Evolutionary conservation across 2,797 vertebrate genomes (phyloP), one percentile per base, ranked within the genome.

Genomic region (Sebastes hopkinsi): DNA sequence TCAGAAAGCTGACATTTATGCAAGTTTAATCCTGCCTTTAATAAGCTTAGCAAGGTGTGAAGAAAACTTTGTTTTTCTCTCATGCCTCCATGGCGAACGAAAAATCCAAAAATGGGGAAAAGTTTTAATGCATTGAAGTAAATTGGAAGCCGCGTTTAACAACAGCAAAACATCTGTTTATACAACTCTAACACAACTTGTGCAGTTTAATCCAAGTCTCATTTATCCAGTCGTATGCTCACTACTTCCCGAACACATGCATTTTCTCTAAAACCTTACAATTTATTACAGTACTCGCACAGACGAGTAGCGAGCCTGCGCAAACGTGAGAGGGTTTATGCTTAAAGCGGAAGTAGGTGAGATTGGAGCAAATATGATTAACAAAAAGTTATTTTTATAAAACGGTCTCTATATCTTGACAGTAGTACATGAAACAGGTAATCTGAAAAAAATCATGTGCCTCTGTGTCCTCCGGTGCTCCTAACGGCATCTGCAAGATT

Each of bases 1-100:
- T 85, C 62, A 81, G 59, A 74, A n/a, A 56, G 14, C 5, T 73
- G 30, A 67, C 76, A 58, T 70, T 69, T 25, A 60, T 18, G 61
- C 32, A 60, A 67, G 72, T 80, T 76, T 72, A 68, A 71, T 67
- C 42, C 50, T 29, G 64, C 29, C 9, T 22, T 68, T 61, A 65
- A 59, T 72, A 25, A 58, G 58, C 25, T 79, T 65, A 70, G 27
- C 14, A 23, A 72, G 60, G 52, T 54, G 52, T 54, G 52, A 54
- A 54, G 52, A 54, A 22, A 54, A 54, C 52, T 22, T 30, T n/a
- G 9, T 20, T 20, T 46, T 60, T 60, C 13, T 61, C 30, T 30
- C 59, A 62, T 62, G 60, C 60, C 20, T 34, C 60, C 20, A 22
- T 11, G 11, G 61, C n/a, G n/a, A 23, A 36, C 2, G 6, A 23